Base-by-base conservation (phyloP, 1,140 invertebrate species). In the Drosophila kepulauana region DNA sequence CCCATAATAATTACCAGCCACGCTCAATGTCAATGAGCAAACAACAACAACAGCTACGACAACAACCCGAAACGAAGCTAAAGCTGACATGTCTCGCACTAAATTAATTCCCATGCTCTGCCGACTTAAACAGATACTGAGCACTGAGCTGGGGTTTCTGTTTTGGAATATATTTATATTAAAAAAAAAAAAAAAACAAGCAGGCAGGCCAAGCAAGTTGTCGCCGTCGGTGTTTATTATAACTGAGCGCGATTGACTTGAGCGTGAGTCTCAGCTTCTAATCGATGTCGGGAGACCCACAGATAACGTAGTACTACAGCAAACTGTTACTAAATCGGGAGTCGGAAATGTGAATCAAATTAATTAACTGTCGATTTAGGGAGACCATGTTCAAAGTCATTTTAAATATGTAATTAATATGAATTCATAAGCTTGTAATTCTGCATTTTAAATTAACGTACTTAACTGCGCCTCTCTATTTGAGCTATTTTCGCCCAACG, bases 21-120 rank as follows among this genome's bases (percentile, higher is more conserved):
- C 68, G 43, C 67, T 64, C 76, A 89, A 74, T 78, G 81, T 64
- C 81, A 85, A 54, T 57, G 62, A 74, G 49, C 56, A 69, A 61
- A 66, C 67, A 75, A 56, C 78, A 66, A 59, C 71, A 73, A 48
- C 54, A 30, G 33, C 20, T 25, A 25, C 38, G 38, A 52, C 1
- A 11, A 28, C 52, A 46, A 61, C 28, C n/a, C 65, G 35, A 66
- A 33, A 10, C 25, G 46, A 30, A 46, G 16, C 20, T 28, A 20
- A 30, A 46, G 16, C 13, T 28, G 33, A 7, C 28, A 20, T n/a
- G 38, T 35, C 15, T 54, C 67, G 68, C 28, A 59, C 45, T 59
- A 49, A 68, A 63, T 81, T 30, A 80, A 59, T 74, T 87, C 62
- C 65, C 79, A 87, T 85, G 58, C 35, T 74, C 51, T 20, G 48